These are phyloP conservation scores for Diplazon laetatorius DNA, from an alignment of 2,888 invertebrate genomes.

Conservation along the genomic window DNA sequence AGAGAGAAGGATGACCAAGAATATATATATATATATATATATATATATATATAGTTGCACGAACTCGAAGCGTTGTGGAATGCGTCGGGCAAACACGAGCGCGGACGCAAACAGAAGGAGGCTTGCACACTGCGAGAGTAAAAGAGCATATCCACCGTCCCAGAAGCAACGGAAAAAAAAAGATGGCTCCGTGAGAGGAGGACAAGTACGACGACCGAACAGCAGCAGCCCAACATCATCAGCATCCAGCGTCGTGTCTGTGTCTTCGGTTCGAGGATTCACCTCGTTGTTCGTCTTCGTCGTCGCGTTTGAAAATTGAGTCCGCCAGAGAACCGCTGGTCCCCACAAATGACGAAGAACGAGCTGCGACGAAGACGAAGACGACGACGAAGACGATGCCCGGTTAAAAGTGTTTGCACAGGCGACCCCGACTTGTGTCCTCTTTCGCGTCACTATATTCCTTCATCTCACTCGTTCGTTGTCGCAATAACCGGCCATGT, in stretches of 20 bases:
- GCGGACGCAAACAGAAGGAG: conserved; percentile 74
- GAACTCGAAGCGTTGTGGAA: conserved; percentile 68
- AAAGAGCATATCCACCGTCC: conserved; percentile 63
- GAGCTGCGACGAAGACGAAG: conserved; percentile 29
- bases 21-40: too few species aligned
- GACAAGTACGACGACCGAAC: conserved; percentile 39
- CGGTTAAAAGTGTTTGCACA: conserved; percentile 77
- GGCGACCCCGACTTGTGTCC: conserved; percentile 70
- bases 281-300: too few species aligned
- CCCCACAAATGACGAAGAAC: conserved; percentile 45
- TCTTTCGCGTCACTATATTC: conserved; percentile 56
- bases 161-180: conserved; percentile 46
- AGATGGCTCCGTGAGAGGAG: conserved; percentile 28
- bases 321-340: conserved; percentile 44
- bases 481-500: conserved; percentile 63
- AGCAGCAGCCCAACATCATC: conserved; percentile 46
- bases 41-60: too few species aligned
- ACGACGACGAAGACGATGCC: conserved; percentile 61
- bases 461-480: conserved; percentile 3
- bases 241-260: conserved; percentile 47
- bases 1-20: conserved; percentile 23
- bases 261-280: too few species aligned
- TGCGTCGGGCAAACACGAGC: conserved; percentile 77
- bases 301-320: conserved; percentile 31
- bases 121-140: conserved; percentile 47